Conservation (phyloP, 2,797 vertebrate species). For the Mus spretus region DNA sequence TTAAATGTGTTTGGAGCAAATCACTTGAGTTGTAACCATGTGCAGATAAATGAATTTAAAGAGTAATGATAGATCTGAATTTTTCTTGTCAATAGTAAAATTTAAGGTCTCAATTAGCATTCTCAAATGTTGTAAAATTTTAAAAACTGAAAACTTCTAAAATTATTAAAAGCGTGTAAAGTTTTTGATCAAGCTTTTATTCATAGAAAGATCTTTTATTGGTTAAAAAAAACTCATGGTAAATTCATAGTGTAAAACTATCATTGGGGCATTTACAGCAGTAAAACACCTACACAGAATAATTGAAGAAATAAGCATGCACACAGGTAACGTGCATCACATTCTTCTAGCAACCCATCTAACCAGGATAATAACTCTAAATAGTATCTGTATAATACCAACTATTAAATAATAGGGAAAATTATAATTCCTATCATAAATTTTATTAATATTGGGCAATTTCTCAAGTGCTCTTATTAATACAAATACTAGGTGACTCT, state of each 20-base stretch:
- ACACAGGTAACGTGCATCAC: neutral
- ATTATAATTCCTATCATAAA: neutral
- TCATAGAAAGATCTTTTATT: neutral
- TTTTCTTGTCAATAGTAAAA: conserved; percentile 27
- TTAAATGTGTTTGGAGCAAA: conserved; percentile 76
- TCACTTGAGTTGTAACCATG: conserved; percentile 54
- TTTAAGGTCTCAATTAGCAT: conserved; percentile 59
- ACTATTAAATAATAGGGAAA: neutral
- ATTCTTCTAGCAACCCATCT: conserved; percentile 15
- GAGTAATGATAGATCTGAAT: neutral
- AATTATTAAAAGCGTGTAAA: neutral
- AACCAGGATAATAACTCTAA: conserved; percentile 50
- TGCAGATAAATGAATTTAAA: conserved; percentile 51
- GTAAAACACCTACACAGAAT: neutral
- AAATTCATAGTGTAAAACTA: neutral
- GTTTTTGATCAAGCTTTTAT: conserved; percentile 3
- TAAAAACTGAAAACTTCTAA: neutral
- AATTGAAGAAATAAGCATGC: conserved; percentile 32
- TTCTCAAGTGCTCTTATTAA: conserved; percentile 1
- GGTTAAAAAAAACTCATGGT: too few relatives aligned
- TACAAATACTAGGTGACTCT: neutral
- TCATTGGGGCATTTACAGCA: neutral
- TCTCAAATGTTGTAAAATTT: neutral
- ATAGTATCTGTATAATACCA: neutral
- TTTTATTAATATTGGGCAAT: neutral